These are phyloP conservation scores for Poeciliopsis turrubarensis DNA, from an alignment of 2,113 vertebrate genomes.

Conservation along the genomic window DNA sequence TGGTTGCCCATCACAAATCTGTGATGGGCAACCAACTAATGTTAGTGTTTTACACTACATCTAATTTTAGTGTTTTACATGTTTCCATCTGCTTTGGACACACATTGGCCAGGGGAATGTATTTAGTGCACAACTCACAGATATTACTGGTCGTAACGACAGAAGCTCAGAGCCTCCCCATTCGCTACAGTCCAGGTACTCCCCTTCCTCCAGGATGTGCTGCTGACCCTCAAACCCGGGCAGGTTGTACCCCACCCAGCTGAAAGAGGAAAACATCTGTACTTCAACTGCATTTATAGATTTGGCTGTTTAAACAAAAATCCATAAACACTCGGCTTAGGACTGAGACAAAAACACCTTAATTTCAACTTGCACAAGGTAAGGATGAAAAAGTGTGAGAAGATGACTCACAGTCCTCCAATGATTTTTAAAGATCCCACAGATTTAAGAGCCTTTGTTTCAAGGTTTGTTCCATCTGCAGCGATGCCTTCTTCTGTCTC, in stretches of 20 bases:
- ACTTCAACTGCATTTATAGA: background rate
- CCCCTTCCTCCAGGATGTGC: slow-evolving; percentile 92
- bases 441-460: slow-evolving; percentile 56
- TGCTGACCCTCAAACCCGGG: slow-evolving; percentile 90
- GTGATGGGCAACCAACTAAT: no score
- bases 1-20: background rate
- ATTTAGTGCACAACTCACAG: slow-evolving; percentile 79
- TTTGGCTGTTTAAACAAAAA: background rate
- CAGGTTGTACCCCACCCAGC: slow-evolving; percentile 92
- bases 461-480: slow-evolving; percentile 12
- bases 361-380: background rate
- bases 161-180: slow-evolving; percentile 88
- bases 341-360: background rate
- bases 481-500: slow-evolving; percentile 33
- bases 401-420: slow-evolving; percentile 88
- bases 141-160: slow-evolving; percentile 85
- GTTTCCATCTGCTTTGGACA: background rate
- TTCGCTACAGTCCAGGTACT: slow-evolving; percentile 86
- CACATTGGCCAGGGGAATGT: background rate
- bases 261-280: slow-evolving; percentile 50
- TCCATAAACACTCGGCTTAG: no score
- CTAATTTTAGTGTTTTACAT: background rate
- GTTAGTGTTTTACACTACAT: no score
- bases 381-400: background rate
- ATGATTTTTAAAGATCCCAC: slow-evolving; percentile 89